Conservation (phyloP, 1,140 invertebrate genomes). For the Euura lappo region DNA sequence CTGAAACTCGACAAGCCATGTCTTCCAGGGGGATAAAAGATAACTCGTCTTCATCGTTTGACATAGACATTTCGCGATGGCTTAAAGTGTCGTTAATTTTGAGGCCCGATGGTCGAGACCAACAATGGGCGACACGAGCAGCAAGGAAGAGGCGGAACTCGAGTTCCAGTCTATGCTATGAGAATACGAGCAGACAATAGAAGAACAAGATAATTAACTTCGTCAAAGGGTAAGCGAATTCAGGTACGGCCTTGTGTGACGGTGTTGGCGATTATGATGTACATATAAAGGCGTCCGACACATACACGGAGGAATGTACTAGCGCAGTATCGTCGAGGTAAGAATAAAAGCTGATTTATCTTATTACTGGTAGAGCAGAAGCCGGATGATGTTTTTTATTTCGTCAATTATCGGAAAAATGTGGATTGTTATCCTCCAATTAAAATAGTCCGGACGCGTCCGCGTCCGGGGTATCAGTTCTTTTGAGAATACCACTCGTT, state of each 20-base stretch:
- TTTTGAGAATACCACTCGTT: too few relatives aligned
- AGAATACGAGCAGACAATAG: neutral
- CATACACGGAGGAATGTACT: neutral
- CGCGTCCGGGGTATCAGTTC: too few relatives aligned
- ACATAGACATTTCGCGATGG: too few relatives aligned
- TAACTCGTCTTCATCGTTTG: too few relatives aligned
- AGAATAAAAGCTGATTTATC: neutral
- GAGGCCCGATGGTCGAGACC: neutral
- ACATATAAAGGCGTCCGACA: neutral
- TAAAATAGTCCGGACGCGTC: too few relatives aligned
- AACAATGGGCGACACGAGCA: neutral
- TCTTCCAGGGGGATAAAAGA: too few relatives aligned
- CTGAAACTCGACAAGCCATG: too few relatives aligned
- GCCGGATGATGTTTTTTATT: too few relatives aligned
- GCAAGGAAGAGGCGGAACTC: constrained; percentile 3
- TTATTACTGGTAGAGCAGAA: neutral
- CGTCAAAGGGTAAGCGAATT: constrained; percentile 6
- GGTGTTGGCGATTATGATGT: neutral
- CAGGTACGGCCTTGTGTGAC: neutral
- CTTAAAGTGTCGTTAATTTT: neutral
- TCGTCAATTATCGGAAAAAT: too few relatives aligned
- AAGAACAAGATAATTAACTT: constrained; percentile 2
- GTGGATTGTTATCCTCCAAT: too few relatives aligned
- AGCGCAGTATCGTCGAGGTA: neutral
- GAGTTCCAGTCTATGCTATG: too few relatives aligned